Evolutionary conservation across 2,113 vertebrate species (phyloP).

Genomic region (Syngnathus typhle): DNA sequence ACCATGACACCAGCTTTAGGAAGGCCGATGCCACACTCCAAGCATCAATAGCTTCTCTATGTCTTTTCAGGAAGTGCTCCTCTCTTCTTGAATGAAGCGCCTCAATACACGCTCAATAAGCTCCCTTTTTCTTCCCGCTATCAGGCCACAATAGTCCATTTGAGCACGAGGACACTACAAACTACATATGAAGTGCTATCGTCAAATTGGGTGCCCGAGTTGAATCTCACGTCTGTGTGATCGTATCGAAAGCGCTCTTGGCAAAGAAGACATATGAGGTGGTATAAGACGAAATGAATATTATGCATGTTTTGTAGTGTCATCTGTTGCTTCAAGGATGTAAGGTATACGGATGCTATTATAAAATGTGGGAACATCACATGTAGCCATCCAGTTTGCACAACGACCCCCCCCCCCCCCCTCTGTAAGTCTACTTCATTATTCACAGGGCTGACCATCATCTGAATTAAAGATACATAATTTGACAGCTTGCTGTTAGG

Average conservation of each 20-base stretch:
- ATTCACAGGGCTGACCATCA: conserved; percentile 46
- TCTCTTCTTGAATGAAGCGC: conserved; percentile 18
- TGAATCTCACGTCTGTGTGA: background rate
- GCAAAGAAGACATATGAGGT: conserved; percentile 16
- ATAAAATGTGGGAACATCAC: conserved; percentile 10
- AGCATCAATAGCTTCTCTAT: conserved; percentile 60
- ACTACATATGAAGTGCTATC: background rate
- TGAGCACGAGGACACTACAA: conserved; percentile 9
- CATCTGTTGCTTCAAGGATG: conserved; percentile 22
- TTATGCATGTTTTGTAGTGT: conserved; percentile 31
- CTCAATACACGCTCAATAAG: conserved; percentile 4
- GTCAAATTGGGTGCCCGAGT: background rate
- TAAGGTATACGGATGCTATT: conserved; percentile 1
- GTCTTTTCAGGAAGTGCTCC: conserved; percentile 32
- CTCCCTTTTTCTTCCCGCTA: conserved; percentile 15
- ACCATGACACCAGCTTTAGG: conserved; percentile 54
- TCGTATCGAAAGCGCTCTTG: conserved; percentile 3
- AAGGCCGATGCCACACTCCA: conserved; percentile 46
- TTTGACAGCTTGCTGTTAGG: conserved; percentile 33
- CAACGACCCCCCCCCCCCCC: conserved; percentile 4
- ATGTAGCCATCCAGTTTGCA: background rate
- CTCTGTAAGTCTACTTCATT: conserved; percentile 31
- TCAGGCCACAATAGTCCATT: conserved; percentile 20
- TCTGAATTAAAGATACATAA: conserved; percentile 51
- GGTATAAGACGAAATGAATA: conserved; percentile 16